Percentiles rank a stretch among this genome's conserved stretches.
These are phyloP conservation scores for Parnassius smintheus DNA, from an alignment of 2,888 invertebrate genomes.

Conservation along the genomic window DNA sequence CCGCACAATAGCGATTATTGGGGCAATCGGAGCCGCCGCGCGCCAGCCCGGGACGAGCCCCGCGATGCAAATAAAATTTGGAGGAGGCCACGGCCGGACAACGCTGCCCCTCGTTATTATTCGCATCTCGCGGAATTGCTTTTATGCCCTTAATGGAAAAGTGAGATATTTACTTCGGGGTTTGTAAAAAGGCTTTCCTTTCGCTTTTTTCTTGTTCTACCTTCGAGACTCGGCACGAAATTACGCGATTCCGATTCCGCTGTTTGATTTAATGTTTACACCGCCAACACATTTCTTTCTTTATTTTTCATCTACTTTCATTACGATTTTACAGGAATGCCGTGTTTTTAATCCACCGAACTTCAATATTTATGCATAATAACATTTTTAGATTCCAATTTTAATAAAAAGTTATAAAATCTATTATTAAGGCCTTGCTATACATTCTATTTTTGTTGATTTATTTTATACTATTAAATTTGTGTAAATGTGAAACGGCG, in stretches of 20 bases:
- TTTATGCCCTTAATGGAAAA: slow-evolving; percentile 79
- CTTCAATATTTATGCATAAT: too few relatives aligned
- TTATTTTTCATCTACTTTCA: slow-evolving; percentile 1
- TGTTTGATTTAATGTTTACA: slow-evolving; percentile 26
- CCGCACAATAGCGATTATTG: slow-evolving; percentile 72
- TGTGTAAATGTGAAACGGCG: too few relatives aligned
- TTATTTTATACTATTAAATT: too few relatives aligned
- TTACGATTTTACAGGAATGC: too few relatives aligned
- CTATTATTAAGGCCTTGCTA: too few relatives aligned
- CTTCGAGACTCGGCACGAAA: slow-evolving; percentile 51
- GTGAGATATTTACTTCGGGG: slow-evolving; percentile 74
- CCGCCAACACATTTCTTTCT: slow-evolving; percentile 16
- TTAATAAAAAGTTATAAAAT: too few relatives aligned
- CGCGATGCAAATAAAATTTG: slow-evolving; percentile 77
- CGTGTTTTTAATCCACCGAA: too few relatives aligned
- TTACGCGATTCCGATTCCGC: slow-evolving; percentile 48
- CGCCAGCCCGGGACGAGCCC: slow-evolving; percentile 54
- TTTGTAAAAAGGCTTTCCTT: slow-evolving; percentile 60
- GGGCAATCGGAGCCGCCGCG: slow-evolving; percentile 62
- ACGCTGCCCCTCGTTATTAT: slow-evolving; percentile 77
- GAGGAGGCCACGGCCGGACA: slow-evolving; percentile 70
- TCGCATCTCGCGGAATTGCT: slow-evolving; percentile 77
- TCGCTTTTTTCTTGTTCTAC: slow-evolving; percentile 54
- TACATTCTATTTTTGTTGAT: too few relatives aligned
- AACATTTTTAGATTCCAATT: too few relatives aligned